Evolutionary conservation across 1,140 invertebrate species (phyloP), one percentile per base, ranked within the genome.

Genomic region (Oreohelix idahoensis): DNA sequence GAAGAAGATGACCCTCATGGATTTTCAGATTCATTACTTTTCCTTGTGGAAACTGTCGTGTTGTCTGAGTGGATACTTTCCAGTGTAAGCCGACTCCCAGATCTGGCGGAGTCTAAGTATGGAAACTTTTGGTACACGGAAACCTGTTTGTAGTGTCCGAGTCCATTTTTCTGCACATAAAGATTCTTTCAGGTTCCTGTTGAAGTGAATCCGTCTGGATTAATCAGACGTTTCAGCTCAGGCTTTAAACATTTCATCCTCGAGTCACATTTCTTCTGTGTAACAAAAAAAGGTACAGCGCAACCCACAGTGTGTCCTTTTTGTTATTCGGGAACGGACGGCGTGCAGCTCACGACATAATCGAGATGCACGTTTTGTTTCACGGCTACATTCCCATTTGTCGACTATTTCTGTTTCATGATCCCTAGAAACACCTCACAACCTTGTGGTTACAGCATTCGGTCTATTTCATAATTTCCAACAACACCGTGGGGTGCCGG

Each of bases 241-340:
- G 63, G 1, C 4, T 66, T 17, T 66, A n/a, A n/a, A n/a, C n/a
- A n/a, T n/a, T n/a, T n/a, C n/a, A n/a, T 32, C 32, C 11, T 79
- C 32, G 77, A 35, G 53, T 39, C n/a, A n/a, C 66, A 29, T 66
- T 77, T 77, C 29, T 45, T 79, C 23, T 66, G 53, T 13, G 29
- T 69, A 42, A 2, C n/a, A n/a, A n/a, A n/a, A n/a, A n/a, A 20
- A 32, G 5, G 4, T 11, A 49, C 2, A 23, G n/a, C 11, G 38
- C 35, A 23, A 58, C n/a, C n/a, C 53, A 74, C 36, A 39, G 38
- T 2, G 38, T 35, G 11, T 74, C n/a, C 71, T 42, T 38, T 39
- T 13, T 39, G 38, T 2, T 38, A 39, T 35, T 74, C 23, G 1
- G 38, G n/a, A n/a, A n/a, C n/a, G n/a, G n/a, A n/a, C n/a, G n/a